A percentile compares a stretch with the other conserved stretches of the same genome.
These are phyloP conservation scores for Cheilosia vulpina DNA, from an alignment of 2,888 invertebrate species.

Conservation along the genomic window DNA sequence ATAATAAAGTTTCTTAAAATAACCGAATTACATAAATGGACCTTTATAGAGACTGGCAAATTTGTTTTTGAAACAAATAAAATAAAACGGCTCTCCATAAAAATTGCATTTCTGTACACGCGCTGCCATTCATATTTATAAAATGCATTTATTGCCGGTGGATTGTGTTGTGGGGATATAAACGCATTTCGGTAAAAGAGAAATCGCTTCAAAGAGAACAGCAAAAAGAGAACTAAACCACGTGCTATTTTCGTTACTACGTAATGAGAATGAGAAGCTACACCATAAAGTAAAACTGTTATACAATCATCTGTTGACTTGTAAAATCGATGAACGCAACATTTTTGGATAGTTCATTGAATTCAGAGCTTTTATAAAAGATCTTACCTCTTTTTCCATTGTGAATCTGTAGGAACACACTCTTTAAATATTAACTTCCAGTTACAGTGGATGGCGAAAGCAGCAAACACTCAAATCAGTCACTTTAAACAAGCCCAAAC, in stretches of 20 bases:
- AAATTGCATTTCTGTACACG: no score
- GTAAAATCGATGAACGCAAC: constrained; percentile 23
- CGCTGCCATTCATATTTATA: no score
- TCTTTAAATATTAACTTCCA: neutral
- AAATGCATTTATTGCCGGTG: no score
- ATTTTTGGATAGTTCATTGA: neutral
- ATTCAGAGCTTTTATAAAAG: neutral
- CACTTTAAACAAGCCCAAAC: neutral
- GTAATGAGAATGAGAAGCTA: neutral
- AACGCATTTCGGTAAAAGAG: no score
- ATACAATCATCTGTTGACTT: constrained; percentile 33
- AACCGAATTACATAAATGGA: no score
- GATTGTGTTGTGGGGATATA: no score
- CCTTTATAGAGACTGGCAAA: no score
- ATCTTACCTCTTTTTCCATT: constrained; percentile 52
- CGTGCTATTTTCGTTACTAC: constrained; percentile 24
- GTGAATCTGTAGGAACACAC: constrained; percentile 2
- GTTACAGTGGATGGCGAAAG: constrained; percentile 1
- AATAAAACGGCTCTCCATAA: no score
- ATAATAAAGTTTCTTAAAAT: no score
- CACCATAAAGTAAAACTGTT: constrained; percentile 7
- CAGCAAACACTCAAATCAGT: constrained; percentile 1
- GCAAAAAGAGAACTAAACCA: constrained; percentile 14
- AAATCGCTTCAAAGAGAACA: no score
- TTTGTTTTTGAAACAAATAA: no score